Base-by-base conservation (phyloP, 2,113 vertebrate genomes). In the Clarias magur region DNA sequence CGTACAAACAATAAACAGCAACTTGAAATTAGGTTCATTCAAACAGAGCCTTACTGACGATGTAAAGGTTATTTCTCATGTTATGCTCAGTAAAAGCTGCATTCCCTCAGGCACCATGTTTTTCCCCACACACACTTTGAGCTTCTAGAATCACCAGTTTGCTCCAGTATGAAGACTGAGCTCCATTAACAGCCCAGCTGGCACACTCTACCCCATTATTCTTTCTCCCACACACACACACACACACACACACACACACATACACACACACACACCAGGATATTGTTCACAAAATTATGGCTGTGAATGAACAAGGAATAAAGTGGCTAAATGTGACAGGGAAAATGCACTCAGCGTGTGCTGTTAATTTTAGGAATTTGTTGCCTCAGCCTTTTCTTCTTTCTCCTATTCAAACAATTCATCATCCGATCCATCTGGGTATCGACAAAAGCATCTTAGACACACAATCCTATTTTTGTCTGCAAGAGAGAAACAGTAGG, bases 361-460 rank as follows among this genome's bases (percentile, higher is more conserved):
- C 80, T 16, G 42, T 73, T 89, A 53, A 73, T 79, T 80, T 86
- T 83, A 73, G 67, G 85, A 81, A 86, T 81, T 34, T 82, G 79
- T 86, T 17, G 60, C 53, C 54, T 85, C 62, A 80, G 72, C 59
- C 82, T 25, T 87, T 83, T 83, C 42, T 65, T 68, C 82, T 48
- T 88, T 42, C 72, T 53, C 42, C n/a, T 83, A 73, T 86, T 88
- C 56, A 88, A 73, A 81, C 87, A 85, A 81, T 88, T 88, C 63
- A 63, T 80, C 82, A 86, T 85, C 67, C 3, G 53, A 86, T 90
- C 72, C 84, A 87, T 89, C 70, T 53, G 68, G 48, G 73, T 87
- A 87, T 88, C 48, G 85, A 91, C 60, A 82, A 89, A 90, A 80
- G 80, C 85, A 89, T 88, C 84, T 80, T 72, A 82, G 79, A 85